Base-by-base conservation (phyloP, 1,140 invertebrate species). In the Geopemphigus sp. region DNA sequence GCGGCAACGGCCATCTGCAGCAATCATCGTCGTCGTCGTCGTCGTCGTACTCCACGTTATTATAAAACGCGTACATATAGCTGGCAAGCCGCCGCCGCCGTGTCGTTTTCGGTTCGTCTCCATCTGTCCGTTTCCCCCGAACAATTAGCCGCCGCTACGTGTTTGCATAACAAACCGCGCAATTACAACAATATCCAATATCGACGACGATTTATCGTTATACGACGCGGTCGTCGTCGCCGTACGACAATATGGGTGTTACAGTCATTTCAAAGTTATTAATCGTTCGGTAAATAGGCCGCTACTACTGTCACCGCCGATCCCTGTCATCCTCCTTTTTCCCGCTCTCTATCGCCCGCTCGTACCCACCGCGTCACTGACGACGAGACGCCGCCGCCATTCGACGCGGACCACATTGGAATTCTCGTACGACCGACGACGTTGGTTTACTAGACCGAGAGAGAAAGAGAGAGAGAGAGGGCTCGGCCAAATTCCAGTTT, bases 261-360 rank as follows among this genome's bases (percentile, higher is more conserved):
- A n/a, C 39, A 45, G 39, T 11, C 14, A 17, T 54, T 32, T 11
- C 32, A 12, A 15, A 45, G 32, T 57, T 57, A 74, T 74, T 76
- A 76, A 76, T 76, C 73, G 53, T 57, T 24, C 29, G 15, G 39
- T 74, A 56, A 74, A 61, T 76, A 61, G 39, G 56, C 56, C 26
- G 17, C 29, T 11, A 19, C 45, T 39, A 10, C 66, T 17, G 66
- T 24, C 64, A 11, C 45, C n/a, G 22, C 39, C 39, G n/a, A n/a
- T n/a, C n/a, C n/a, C n/a, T 12, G 19, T 59, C 24, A 5, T 26
- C 24, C 15, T 59, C 57, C 12, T 39, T 8, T 39, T 39, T 39
- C 32, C n/a, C n/a, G n/a, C n/a, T n/a, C n/a, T n/a, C n/a, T n/a
- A 39, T 8, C 32, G 32, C 24, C 14, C 26, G 22, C 12, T 59